Percentiles rank a stretch among this genome's conserved stretches.
These are phyloP conservation scores for Ramazzottius varieornatus DNA, from an alignment of 2,888 invertebrate species.

Conservation along the genomic window DNA sequence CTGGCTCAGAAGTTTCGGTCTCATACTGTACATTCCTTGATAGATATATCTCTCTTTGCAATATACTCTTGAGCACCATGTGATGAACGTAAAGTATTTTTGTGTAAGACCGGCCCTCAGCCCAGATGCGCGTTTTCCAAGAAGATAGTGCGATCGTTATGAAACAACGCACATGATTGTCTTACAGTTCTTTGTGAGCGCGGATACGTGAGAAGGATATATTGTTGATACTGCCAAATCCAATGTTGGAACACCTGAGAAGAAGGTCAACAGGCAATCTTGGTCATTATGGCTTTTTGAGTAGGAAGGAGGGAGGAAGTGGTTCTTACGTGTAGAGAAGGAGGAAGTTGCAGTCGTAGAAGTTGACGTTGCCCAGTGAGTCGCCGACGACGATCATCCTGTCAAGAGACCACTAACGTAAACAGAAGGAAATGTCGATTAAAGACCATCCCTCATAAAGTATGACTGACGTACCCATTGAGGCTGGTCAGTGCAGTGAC, in stretches of 20 bases:
- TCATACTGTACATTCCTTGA: too few species aligned
- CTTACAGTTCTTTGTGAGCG: background rate
- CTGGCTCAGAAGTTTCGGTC: too few species aligned
- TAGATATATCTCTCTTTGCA: too few species aligned
- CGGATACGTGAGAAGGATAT: background rate
- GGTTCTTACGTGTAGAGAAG: background rate
- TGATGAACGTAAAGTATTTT: too few species aligned
- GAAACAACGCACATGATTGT: background rate
- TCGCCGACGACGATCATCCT: background rate
- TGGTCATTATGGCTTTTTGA: background rate
- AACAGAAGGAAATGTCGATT: background rate
- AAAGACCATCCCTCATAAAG: background rate
- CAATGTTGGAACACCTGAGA: background rate
- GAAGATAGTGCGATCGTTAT: too few species aligned
- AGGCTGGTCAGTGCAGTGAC: background rate
- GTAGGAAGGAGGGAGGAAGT: background rate
- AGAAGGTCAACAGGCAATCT: background rate
- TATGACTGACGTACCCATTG: background rate
- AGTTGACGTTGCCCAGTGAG: background rate
- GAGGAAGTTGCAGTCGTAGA: background rate
- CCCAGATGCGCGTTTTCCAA: too few species aligned
- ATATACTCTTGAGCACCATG: too few species aligned
- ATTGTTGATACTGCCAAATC: background rate
- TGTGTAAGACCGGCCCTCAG: too few species aligned
- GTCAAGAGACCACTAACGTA: too few species aligned